Conservation (phyloP, 2,797 vertebrate species). For the Anableps anableps region DNA sequence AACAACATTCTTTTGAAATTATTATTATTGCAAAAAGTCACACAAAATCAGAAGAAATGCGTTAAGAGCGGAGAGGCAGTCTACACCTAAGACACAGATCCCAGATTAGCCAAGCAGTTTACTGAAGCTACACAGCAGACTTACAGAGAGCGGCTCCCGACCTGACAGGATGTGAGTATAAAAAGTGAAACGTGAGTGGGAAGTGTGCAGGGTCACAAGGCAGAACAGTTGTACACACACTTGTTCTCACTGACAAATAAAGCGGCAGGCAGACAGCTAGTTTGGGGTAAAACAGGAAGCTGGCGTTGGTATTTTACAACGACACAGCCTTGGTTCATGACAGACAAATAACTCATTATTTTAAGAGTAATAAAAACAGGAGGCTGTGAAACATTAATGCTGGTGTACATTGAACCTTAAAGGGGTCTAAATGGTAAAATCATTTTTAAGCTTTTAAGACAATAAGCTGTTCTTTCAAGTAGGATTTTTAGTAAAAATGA, state of each 20-base stretch:
- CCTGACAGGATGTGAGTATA: slow-evolving; percentile 69
- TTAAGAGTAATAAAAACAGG: slow-evolving; percentile 31
- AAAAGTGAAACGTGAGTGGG: slow-evolving; percentile 79
- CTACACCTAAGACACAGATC: slow-evolving; percentile 3
- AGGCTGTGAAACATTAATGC: slow-evolving; percentile 17
- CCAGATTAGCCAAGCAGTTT: not conserved
- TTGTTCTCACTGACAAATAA: slow-evolving; percentile 40
- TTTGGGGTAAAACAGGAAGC: slow-evolving; percentile 62
- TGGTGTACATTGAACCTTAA: slow-evolving; percentile 38
- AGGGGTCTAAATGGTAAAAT: slow-evolving; percentile 26
- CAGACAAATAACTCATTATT: slow-evolving; percentile 47
- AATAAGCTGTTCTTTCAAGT: slow-evolving; percentile 42
- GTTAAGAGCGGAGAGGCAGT: slow-evolving; percentile 4
- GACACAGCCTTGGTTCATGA: slow-evolving; percentile 12
- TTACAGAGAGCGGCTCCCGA: slow-evolving; percentile 46
- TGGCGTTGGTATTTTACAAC: slow-evolving; percentile 31
- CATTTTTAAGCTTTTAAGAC: slow-evolving; percentile 41
- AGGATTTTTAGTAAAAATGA: slow-evolving; percentile 43
- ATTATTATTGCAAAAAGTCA: not conserved
- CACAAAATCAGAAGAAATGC: not conserved
- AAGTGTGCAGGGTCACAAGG: slow-evolving; percentile 69
- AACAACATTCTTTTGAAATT: not conserved
- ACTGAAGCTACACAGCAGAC: slow-evolving; percentile 18
- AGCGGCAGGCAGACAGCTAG: slow-evolving; percentile 24
- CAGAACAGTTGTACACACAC: slow-evolving; percentile 46